Evolutionary conservation across 2,888 invertebrate species (phyloP), one percentile per base, ranked within the genome.

Genomic region (Nebria salina): DNA sequence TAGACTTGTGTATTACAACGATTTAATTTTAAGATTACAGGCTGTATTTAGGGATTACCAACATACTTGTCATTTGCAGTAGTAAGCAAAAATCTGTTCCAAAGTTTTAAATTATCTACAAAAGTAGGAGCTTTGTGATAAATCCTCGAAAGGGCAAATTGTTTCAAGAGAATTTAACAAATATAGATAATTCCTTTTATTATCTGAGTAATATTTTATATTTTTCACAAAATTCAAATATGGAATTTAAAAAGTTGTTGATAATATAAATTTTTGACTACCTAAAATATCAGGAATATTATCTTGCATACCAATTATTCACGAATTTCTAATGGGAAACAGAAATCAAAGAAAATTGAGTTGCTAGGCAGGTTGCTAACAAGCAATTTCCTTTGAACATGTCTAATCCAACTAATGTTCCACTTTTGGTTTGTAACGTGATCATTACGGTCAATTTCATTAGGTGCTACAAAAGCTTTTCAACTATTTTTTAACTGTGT

Each of bases 21-120:
- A 11, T 70, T 13, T 70, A 70, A 70, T 70, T 70, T 70, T 70
- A 26, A 70, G 70, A 70, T 70, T 34, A 34, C 34, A 34, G 34
- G 5, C 34, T 34, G 34, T 34, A 34, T 34, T 34, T 34, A 34
- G 34, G 34, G 34, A 34, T 34, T 34, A 25, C 70, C 70, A 11
- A 70, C 70, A 70, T 15, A 70, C 26, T 15, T 15, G 25, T 25
- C 25, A 70, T 70, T 70, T 34, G 54, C 54, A 11, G 43, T 43
- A 0, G 43, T 43, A 8, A 43, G 54, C 54, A 54, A 54, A 54
- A 54, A 54, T 54, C 54, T 2, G 54, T 54, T 54, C 11, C 1
- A 13, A 54, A 54, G 11, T 54, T 54, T 54, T 54, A 54, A 54
- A 54, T 54, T 54, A 54, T 13, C 54, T 54, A 54, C 54, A 11